Evolutionary conservation across 2,113 vertebrate genomes (phyloP), one percentile per base, ranked within the genome.

Genomic region (Aptenodytes patagonicus): DNA sequence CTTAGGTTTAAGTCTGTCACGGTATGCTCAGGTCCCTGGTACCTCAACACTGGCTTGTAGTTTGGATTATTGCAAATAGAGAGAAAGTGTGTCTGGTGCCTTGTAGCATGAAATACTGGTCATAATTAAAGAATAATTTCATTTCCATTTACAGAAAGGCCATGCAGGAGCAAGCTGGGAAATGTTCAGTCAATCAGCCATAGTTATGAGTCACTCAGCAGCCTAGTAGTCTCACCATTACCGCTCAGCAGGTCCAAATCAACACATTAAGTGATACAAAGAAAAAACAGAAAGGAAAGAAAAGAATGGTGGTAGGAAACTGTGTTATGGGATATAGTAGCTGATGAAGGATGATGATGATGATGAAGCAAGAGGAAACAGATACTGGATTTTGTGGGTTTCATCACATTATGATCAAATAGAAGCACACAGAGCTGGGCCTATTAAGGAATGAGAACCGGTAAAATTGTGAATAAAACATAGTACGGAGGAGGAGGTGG

Each of bases 391-490:
- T 84, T 90, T 86, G 10, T 44, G 26, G 29, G 34, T 89, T 69
- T 91, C 47, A 57, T 73, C 36, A n/a, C 29, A 32, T n/a, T 78
- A 49, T 78, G 62, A 93, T 96, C 52, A 95, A 94, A 93, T 14
- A 91, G 82, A 91, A 85, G 49, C 68, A 90, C 47, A 66, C 0
- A 12, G 29, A 86, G 60, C 9, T 47, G 21, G 32, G 20, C 44
- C 60, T 65, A 19, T 87, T 89, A 91, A 77, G 17, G 61, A 77
- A 81, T 38, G 32, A 90, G 10, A 60, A 47, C 13, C 15, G 49
- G 26, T 60, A 86, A 96, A 96, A 95, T 21, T n/a, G 13, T 87
- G 86, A 89, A 91, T 91, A 93, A 89, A 95, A 83, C 55, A 17
- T 62, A 40, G 49, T n/a, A 42, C 65, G 31, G 52, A 88, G 26